Evolutionary conservation across 2,797 vertebrate species (phyloP).

Genomic region (Takifugu rubripes): DNA sequence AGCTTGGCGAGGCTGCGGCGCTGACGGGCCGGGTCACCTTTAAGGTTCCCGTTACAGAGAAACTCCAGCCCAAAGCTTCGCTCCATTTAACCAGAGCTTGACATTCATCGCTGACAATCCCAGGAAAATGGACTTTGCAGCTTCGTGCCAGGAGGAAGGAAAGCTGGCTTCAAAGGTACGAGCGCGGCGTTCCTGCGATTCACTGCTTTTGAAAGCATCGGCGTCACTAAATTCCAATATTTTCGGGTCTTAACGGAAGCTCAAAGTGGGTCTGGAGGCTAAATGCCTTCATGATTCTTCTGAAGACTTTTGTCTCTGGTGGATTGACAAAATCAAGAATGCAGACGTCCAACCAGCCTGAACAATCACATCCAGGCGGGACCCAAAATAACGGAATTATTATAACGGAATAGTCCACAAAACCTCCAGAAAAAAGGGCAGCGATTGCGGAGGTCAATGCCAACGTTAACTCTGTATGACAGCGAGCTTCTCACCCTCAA

Average conservation of each 20-base stretch:
- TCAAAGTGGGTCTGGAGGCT: neutral
- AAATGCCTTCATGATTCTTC: no score
- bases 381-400: no score
- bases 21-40: slow-evolving; percentile 46
- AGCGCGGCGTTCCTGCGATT: neutral
- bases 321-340: no score
- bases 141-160: slow-evolving; percentile 1
- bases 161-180: slow-evolving; percentile 7
- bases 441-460: neutral
- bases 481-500: neutral
- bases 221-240: no score
- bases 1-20: slow-evolving; percentile 32
- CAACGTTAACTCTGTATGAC: neutral
- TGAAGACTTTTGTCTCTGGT: no score
- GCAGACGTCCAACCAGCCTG: no score
- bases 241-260: neutral
- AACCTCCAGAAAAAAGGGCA: no score
- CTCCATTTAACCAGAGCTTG: slow-evolving; percentile 2
- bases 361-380: no score
- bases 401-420: no score
- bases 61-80: slow-evolving; percentile 1
- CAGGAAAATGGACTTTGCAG: neutral
- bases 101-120: slow-evolving; percentile 8
- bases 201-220: neutral
- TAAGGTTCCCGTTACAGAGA: slow-evolving; percentile 20